Percentiles rank a stretch among this genome's conserved stretches.
phyloP scores from a whole-genome alignment of 2,888 invertebrate genomes.

The Galeruca laticollis region DNA sequence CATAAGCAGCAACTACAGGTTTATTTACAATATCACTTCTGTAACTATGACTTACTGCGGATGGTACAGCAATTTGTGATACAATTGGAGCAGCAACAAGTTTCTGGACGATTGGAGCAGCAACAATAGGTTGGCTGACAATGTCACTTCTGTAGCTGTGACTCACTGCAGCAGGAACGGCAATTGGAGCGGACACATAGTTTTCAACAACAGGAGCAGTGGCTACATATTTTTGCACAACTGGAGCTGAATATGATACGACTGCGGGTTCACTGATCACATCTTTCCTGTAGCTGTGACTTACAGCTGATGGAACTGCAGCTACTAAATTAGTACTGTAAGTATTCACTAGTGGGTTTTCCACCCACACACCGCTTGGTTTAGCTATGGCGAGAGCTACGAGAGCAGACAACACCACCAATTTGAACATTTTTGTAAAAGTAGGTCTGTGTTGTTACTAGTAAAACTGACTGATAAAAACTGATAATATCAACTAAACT shows the following conservation, averaged over 20 bases:
- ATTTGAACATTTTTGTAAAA: constrained; percentile 55
- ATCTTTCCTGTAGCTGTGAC: constrained; percentile 51
- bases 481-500: constrained; percentile 30
- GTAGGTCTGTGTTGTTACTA: constrained; percentile 46
- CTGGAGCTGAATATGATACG: constrained; percentile 43
- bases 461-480: constrained; percentile 40
- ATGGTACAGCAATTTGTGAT: constrained; percentile 4
- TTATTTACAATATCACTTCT: constrained; percentile 51
- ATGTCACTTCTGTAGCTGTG: constrained; percentile 51
- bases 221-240: constrained; percentile 16
- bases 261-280: constrained; percentile 50
- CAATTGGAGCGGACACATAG: constrained; percentile 4
- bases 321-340: constrained; percentile 22
- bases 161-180: constrained; percentile 26
- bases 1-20: constrained; percentile 44
- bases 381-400: constrained; percentile 72
- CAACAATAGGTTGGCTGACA: constrained; percentile 44
- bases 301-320: constrained; percentile 33
- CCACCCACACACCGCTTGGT: constrained; percentile 52
- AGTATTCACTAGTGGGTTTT: constrained; percentile 15
- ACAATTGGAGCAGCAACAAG: constrained; percentile 5
- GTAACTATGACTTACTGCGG: constrained; percentile 48
- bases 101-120: constrained; percentile 23
- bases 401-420: constrained; percentile 70
- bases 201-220: neutral